Evolutionary conservation across 2,113 vertebrate species (phyloP).

Genomic region (Amphilophus citrinellus): DNA sequence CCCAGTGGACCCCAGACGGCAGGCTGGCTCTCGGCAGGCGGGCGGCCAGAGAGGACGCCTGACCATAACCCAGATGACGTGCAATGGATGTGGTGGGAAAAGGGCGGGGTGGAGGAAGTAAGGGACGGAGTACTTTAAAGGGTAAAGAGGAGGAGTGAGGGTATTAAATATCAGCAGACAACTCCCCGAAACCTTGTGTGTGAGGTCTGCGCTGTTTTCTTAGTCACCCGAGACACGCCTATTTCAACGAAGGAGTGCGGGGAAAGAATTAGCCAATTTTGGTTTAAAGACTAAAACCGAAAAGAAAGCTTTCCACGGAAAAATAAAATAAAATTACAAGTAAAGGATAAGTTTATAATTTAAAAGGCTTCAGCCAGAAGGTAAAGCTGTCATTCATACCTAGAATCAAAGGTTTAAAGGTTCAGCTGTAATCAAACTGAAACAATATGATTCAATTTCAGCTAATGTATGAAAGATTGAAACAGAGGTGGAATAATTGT

Average conservation of each 20-base stretch:
- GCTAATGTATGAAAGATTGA: neutral
- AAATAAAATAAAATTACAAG: neutral
- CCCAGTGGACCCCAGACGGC: slow-evolving; percentile 75
- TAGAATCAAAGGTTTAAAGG: neutral
- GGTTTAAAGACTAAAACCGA: slow-evolving; percentile 37
- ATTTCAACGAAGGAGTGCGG: slow-evolving; percentile 45
- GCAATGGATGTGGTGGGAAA: slow-evolving; percentile 62
- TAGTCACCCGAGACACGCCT: slow-evolving; percentile 59
- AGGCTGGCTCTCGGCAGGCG: slow-evolving; percentile 64
- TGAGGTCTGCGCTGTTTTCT: slow-evolving; percentile 61
- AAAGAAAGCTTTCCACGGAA: neutral
- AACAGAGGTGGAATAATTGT: neutral
- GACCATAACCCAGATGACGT: slow-evolving; percentile 75
- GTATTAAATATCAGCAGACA: slow-evolving; percentile 72
- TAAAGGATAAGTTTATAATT: neutral
- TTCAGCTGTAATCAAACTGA: neutral
- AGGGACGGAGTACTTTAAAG: slow-evolving; percentile 61
- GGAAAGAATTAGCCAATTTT: slow-evolving; percentile 55
- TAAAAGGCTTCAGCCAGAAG: neutral
- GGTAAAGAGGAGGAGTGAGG: slow-evolving; percentile 46
- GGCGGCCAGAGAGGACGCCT: slow-evolving; percentile 66
- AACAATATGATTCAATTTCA: neutral
- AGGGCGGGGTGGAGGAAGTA: slow-evolving; percentile 51
- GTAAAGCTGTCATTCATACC: neutral
- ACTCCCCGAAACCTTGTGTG: slow-evolving; percentile 75